A percentile compares a stretch with the other conserved stretches of the same genome.
These are phyloP conservation scores for Acomys russatus DNA, from an alignment of 2,797 vertebrate species.

Conservation along the genomic window DNA sequence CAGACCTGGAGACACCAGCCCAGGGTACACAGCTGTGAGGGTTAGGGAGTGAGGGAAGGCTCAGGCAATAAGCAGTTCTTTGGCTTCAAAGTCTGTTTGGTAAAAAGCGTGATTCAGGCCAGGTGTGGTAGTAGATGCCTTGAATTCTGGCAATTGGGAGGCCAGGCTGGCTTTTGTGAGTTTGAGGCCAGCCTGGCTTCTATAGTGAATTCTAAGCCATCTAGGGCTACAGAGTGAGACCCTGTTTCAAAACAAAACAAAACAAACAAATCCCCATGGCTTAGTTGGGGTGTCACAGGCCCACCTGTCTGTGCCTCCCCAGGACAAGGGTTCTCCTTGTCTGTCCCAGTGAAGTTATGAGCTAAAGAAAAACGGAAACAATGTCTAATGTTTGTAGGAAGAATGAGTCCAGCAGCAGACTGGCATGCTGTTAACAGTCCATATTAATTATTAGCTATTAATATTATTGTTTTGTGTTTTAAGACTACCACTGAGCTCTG, in stretches of 20 bases:
- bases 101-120: neutral
- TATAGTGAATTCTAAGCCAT: neutral
- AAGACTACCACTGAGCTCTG: neutral
- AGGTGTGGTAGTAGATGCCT: neutral
- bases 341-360: neutral
- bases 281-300: neutral
- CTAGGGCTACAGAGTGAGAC: neutral
- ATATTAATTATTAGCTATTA: neutral
- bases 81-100: neutral
- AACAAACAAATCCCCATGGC: neutral
- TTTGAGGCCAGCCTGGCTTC: neutral
- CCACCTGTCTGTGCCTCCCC: neutral
- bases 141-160: neutral
- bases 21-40: neutral
- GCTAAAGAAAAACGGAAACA: neutral
- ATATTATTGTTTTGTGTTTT: neutral
- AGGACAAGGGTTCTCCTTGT: neutral
- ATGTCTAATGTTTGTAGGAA: neutral
- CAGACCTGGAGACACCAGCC: neutral
- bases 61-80: neutral
- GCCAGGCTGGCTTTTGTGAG: neutral
- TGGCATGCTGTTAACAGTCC: neutral
- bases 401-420: neutral
- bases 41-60: rapidly evolving
- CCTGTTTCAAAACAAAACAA: neutral